Evolutionary conservation across 2,888 invertebrate species (phyloP).

Genomic region (Philereme transversata): DNA sequence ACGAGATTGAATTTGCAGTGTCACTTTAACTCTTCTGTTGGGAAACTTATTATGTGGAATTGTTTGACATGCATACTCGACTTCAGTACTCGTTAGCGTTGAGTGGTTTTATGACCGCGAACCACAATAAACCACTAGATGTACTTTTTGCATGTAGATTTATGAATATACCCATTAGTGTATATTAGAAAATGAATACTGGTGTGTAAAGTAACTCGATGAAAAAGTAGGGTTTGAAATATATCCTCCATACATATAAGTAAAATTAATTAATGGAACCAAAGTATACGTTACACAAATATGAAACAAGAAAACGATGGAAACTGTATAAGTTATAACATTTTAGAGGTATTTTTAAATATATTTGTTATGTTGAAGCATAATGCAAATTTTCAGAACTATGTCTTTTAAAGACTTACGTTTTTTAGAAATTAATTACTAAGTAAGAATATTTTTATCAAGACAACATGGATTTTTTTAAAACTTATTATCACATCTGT

Average conservation of each 20-base stretch:
- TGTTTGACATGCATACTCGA: conserved; percentile 40
- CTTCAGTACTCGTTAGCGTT: conserved; percentile 45
- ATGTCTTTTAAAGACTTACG: no score
- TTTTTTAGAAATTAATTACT: no score
- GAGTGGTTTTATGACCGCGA: conserved; percentile 42
- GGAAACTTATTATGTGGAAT: conserved; percentile 43
- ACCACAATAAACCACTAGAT: conserved; percentile 21
- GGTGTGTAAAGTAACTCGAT: background rate
- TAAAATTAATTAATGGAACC: no score
- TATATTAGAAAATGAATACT: conserved; percentile 31
- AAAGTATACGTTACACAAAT: no score
- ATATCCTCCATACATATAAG: no score
- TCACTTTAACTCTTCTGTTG: conserved; percentile 35
- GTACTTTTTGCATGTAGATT: conserved; percentile 34
- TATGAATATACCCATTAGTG: conserved; percentile 16
- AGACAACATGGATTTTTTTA: background rate
- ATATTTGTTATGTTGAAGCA: no score
- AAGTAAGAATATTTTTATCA: background rate
- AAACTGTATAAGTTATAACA: no score
- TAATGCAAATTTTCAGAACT: no score
- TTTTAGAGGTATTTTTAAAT: no score
- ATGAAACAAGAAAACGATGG: no score
- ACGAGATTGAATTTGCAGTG: conserved; percentile 49
- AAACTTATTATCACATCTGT: background rate
- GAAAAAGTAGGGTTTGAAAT: background rate